These are phyloP conservation scores for Myotis daubentonii DNA, from an alignment of 2,797 vertebrate species.

Conservation along the genomic window DNA sequence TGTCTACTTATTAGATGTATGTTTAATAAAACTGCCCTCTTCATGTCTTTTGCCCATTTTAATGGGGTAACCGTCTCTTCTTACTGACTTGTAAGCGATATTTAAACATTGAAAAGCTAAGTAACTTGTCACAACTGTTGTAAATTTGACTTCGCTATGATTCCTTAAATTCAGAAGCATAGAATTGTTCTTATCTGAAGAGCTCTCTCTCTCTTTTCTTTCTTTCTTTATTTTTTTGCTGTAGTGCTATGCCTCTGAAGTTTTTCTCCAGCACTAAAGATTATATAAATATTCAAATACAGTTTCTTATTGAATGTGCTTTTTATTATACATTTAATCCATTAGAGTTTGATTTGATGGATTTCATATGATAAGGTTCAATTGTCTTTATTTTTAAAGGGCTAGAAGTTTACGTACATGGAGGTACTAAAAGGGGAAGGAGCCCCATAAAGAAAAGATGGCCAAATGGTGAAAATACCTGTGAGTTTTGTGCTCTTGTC, in stretches of 20 bases:
- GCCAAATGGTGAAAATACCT: background rate
- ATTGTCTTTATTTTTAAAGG: background rate
- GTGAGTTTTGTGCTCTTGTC: background rate
- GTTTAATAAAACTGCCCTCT: background rate
- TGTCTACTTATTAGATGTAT: background rate
- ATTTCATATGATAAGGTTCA: background rate
- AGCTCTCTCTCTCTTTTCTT: background rate
- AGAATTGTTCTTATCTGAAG: background rate
- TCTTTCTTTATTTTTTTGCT: background rate
- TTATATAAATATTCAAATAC: background rate
- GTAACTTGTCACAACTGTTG: background rate
- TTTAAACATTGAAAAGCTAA: background rate
- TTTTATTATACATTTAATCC: background rate
- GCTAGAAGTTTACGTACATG: background rate
- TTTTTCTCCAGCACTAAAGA: background rate
- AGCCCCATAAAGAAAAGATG: background rate
- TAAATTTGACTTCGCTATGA: background rate
- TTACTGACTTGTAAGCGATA: background rate
- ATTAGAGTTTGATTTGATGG: background rate
- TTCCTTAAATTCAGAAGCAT: background rate
- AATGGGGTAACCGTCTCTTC: background rate
- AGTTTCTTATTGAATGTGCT: background rate
- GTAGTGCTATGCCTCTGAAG: background rate
- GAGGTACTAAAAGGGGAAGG: background rate
- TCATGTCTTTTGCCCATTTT: background rate